Evolutionary conservation across 2,113 vertebrate species (phyloP).

Genomic region (Talpa occidentalis): DNA sequence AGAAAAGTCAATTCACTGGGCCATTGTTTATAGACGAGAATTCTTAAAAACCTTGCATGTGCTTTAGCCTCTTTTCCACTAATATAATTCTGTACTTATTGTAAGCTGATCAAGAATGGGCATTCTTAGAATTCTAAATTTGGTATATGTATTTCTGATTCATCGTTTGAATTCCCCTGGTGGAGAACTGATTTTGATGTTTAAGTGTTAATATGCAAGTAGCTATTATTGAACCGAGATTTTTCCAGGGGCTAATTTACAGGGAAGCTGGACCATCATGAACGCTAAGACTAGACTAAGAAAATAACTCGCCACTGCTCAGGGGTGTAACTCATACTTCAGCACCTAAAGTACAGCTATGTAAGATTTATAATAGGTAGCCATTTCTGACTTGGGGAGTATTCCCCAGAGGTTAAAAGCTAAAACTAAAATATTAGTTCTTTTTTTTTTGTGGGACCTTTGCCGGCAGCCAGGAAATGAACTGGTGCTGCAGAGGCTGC

Average conservation of each 20-base stretch:
- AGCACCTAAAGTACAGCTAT: background rate
- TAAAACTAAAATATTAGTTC: background rate
- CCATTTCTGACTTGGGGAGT: background rate
- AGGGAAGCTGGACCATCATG: background rate
- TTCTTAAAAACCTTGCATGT: constrained; percentile 7
- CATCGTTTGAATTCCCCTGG: background rate
- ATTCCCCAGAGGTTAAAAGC: background rate
- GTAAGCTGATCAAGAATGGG: background rate
- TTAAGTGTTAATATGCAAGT: constrained; percentile 8
- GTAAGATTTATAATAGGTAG: background rate
- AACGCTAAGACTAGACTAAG: background rate
- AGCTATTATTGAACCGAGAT: background rate
- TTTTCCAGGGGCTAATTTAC: constrained; percentile 52
- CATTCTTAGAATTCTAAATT: background rate
- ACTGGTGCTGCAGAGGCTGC: no score
- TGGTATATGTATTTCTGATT: constrained; percentile 40
- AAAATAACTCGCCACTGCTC: background rate
- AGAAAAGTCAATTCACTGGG: constrained; percentile 35
- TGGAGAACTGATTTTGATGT: background rate
- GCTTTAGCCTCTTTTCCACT: background rate
- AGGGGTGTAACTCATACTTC: background rate
- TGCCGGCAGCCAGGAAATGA: no score
- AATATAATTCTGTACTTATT: background rate
- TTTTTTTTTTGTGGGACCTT: no score
- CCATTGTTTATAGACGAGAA: background rate